Conservation (phyloP, 2,888 invertebrate species). For the Sarcophaga variegata region DNA sequence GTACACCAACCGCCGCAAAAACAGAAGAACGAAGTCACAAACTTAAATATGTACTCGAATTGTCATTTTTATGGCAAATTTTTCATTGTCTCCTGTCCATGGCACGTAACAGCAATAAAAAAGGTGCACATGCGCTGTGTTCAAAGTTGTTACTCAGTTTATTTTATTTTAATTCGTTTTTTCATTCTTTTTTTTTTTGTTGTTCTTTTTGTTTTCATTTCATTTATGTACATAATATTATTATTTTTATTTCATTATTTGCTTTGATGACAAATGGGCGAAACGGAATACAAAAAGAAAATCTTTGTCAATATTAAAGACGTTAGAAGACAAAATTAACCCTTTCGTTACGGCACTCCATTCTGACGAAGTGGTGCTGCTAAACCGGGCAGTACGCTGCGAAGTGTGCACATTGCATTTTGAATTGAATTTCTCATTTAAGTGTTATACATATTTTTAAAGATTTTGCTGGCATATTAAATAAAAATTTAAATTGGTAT, state of each 20-base stretch:
- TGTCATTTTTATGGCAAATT: constrained; percentile 78
- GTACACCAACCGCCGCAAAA: constrained; percentile 29
- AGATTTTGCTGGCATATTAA: too few species aligned
- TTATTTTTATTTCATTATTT: constrained; percentile 17
- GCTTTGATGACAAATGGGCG: constrained; percentile 64
- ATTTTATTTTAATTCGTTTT: constrained; percentile 44
- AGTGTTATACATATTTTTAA: too few species aligned
- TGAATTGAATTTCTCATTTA: too few species aligned
- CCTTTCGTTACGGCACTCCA: too few species aligned
- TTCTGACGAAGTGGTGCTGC: too few species aligned
- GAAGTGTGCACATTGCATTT: too few species aligned
- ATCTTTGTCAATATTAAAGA: too few species aligned
- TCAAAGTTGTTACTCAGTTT: constrained; percentile 55
- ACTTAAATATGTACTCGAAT: constrained; percentile 24
- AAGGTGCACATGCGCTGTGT: constrained; percentile 77
- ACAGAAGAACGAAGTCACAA: constrained; percentile 37
- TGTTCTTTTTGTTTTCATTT: too few species aligned
- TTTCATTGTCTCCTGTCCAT: constrained; percentile 72
- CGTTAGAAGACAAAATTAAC: too few species aligned
- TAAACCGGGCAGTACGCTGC: too few species aligned
- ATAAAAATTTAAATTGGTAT: too few species aligned
- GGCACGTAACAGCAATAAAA: constrained; percentile 78
- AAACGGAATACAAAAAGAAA: constrained; percentile 2
- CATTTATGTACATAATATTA: too few species aligned
- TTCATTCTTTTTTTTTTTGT: neutral